Evolutionary conservation across 2,113 vertebrate genomes (phyloP), one percentile per base, ranked within the genome.

Genomic region (Prietella phreatophila): DNA sequence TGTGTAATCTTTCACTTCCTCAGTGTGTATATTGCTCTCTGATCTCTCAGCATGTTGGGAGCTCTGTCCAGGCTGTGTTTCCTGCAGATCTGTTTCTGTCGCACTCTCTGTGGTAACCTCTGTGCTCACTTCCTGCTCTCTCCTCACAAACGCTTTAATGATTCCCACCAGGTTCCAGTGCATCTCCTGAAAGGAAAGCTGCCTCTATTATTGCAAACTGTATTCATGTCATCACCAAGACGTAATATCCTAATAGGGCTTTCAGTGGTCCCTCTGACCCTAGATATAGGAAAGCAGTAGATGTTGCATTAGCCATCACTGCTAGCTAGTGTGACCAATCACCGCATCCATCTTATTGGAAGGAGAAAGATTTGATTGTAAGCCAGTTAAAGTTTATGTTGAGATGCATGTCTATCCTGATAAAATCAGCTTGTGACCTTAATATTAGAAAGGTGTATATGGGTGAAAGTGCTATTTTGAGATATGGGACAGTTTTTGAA

Each of bases 11-110:
- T 61, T 82, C 58, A 42, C 30, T 9, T 82, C 56, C 56, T 42
- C 80, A 60, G 33, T 14, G 17, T 39, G 56, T 39, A 33, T 25
- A 42, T 39, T 61, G 33, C 80, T 8, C 20, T 82, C 56, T 82
- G 33, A 61, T 82, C 80, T 82, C 80, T 82, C 56, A 42, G 80
- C 56, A 61, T 82, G 58, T 61, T 71, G 63, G 0, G 42, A 55
- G 10, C 63, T 67, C 17, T 67, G 83, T 84, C 30, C 47, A 84
- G 17, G 83, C 47, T 53, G 82, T 84, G 42, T 42, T 30, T 69
- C 82, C 63, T 84, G 61, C 42, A 22, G 61, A 30, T 33, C 47
- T 67, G 33, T 61, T 39, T 82, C 80, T 82, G 56, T 42, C 27
- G 33, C 56, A 61, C 20, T 82, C 33, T 61, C 33, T 42, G 56